Conservation (phyloP, 2,113 vertebrate genomes). For the Hippopotamus amphibius region DNA sequence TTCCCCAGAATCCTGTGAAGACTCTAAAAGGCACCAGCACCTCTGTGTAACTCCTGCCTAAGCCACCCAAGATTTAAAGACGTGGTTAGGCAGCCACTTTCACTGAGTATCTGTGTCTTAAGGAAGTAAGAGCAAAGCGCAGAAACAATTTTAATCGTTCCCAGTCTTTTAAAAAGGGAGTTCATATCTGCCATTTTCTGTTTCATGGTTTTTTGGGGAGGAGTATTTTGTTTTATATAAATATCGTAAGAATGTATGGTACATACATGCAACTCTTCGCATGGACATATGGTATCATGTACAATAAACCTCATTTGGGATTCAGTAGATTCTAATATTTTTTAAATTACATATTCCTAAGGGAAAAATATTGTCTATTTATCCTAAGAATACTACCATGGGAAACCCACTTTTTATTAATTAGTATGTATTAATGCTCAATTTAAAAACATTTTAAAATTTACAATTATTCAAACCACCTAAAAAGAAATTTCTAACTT, state of each 20-base stretch:
- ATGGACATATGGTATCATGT: background rate
- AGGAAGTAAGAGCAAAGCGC: background rate
- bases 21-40: background rate
- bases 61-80: slow-evolving; percentile 36
- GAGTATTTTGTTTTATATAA: background rate
- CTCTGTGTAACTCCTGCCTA: slow-evolving; percentile 1
- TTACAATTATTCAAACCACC: background rate
- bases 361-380: background rate
- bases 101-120: background rate
- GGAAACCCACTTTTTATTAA: background rate
- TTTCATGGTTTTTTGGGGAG: background rate
- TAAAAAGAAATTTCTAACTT: slow-evolving; percentile 3
- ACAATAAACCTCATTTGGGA: background rate
- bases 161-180: background rate
- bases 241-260: background rate
- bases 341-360: background rate
- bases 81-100: background rate
- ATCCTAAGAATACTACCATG: background rate
- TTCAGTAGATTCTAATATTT: background rate
- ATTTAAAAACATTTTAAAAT: slow-evolving; percentile 36
- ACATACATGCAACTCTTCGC: background rate
- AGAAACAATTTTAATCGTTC: background rate
- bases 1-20: background rate
- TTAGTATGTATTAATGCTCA: background rate
- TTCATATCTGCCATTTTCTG: background rate